Conservation (phyloP, 2,797 vertebrate genomes). For the Trichosurus vulpecula region DNA sequence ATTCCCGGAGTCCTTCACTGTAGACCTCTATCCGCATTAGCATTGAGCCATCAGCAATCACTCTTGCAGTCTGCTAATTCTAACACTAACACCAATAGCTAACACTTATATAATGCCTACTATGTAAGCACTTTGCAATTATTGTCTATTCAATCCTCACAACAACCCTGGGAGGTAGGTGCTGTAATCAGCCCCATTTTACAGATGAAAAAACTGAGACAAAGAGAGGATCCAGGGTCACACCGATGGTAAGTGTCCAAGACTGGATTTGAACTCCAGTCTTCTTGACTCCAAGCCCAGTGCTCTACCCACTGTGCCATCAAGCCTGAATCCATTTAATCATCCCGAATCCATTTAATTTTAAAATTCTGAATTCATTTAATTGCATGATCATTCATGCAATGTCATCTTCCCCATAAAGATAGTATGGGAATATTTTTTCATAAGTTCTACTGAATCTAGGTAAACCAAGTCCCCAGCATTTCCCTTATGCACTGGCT, state of each 20-base stretch:
- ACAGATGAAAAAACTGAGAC: background rate
- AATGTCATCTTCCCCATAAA: background rate
- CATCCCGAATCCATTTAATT: background rate
- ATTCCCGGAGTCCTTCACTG: background rate
- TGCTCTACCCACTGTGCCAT: background rate
- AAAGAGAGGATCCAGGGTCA: background rate
- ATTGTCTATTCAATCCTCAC: background rate
- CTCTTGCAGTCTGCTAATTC: background rate
- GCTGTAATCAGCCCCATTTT: background rate
- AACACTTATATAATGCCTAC: background rate
- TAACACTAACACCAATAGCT: background rate
- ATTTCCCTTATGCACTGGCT: background rate
- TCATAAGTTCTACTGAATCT: background rate
- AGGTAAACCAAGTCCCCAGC: background rate
- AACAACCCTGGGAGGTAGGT: background rate
- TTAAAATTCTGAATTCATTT: too few species aligned
- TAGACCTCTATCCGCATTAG: background rate
- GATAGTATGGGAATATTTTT: background rate
- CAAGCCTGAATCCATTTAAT: background rate
- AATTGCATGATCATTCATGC: background rate
- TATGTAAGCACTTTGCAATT: background rate
- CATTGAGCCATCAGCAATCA: background rate
- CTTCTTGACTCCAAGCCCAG: background rate
- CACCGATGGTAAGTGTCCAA: background rate
- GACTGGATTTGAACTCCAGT: background rate